Evolutionary conservation across 2,113 vertebrate species (phyloP).

Genomic region (cat (Felis catus)): F.catus_Fca126_mat1.0 CM031426.1:445501-446000

Average conservation of each 20-base stretch:
- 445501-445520: background rate
- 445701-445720: background rate
- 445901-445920: background rate
- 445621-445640: background rate
- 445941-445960: background rate
- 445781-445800: background rate
- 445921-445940: background rate
- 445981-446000: background rate
- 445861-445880: background rate
- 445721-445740: background rate
- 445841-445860: background rate
- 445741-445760: background rate
- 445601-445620: background rate
- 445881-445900: background rate
- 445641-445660: background rate
- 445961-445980: background rate
- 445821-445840: background rate
- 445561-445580: background rate
- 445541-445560: background rate
- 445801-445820: background rate
- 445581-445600: background rate
- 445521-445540: background rate
- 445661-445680: background rate
- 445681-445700: too few relatives aligned
- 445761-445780: background rate